Evolutionary conservation across 2,888 invertebrate species (phyloP), one percentile per base, ranked within the genome.

Genomic region (Drosophila macrospina): DNA sequence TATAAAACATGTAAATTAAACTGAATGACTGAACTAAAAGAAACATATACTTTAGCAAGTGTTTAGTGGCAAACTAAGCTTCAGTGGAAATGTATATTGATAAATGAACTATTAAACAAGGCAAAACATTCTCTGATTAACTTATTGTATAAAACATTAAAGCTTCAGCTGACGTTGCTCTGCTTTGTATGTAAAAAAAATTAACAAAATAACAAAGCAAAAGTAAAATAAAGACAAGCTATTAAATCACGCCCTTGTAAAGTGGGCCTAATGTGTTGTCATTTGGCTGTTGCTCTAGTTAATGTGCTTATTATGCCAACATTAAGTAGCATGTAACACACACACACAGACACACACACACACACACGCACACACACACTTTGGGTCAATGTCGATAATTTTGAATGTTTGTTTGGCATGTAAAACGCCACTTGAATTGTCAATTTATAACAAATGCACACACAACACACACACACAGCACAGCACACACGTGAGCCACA

Each of bases 401-500:
- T 50, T 15, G 62, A 44, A 16, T 52, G 52, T 42, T 8, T 48
- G 52, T 44, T 59, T 13, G 51, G 57, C 73, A 69, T 85, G 85
- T 82, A 65, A 80, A 78, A 75, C 66, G 83, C 74, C 86, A 83
- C 68, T 83, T 86, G 77, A 83, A 78, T 83, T 83, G 86, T 78
- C 83, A 83, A 83, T 83, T 83, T 84, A 78, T 65, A 65, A 69
- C 48, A 57, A 77, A 72, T 65, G 62, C 61, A 73, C 55, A 55
- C 50, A 56, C 41, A 59, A 63, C 45, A 50, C 36, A 52, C n/a
- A 28, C 44, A 28, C 24, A 28, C 45, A 30, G 2, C 1, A 26
- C 51, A 45, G 32, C n/a, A 41, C 56, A 68, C 45, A 32, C 15
- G 26, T 30, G 26, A n/a, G 30, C 30, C 28, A 57, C 42, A 70